Percentiles rank a stretch among this genome's conserved stretches.
Conservation (phyloP, 2,113 vertebrate species). For the Pyxicephalus adspersus region DNA sequence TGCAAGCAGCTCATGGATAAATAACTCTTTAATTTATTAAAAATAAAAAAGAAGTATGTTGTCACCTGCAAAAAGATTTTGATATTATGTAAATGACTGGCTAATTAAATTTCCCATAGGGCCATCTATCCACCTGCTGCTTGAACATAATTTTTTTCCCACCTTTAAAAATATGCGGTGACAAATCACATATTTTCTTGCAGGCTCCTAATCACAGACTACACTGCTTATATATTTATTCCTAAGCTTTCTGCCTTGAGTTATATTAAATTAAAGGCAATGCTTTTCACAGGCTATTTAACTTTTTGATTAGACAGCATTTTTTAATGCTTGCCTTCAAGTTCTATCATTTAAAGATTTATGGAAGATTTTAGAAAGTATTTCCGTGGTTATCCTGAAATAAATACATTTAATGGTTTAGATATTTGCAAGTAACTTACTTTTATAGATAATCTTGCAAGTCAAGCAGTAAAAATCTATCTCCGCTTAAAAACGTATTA, state of each 20-base stretch:
- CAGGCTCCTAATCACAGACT: slow-evolving; percentile 21
- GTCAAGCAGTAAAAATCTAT: no score
- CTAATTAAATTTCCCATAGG: slow-evolving; percentile 22
- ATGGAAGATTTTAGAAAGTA: neutral
- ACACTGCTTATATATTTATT: slow-evolving; percentile 17
- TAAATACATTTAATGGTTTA: neutral
- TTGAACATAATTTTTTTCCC: slow-evolving; percentile 4
- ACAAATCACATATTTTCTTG: slow-evolving; percentile 40
- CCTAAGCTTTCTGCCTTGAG: slow-evolving; percentile 11
- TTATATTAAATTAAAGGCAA: slow-evolving; percentile 39
- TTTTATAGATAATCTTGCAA: neutral
- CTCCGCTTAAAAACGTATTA: no score
- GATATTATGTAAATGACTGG: slow-evolving; percentile 2
- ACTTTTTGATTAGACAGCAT: slow-evolving; percentile 43
- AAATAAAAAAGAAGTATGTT: neutral
- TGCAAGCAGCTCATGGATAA: no score
- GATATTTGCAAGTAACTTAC: neutral
- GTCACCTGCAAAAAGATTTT: slow-evolving; percentile 23
- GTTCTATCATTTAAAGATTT: slow-evolving; percentile 21
- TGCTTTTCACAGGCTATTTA: slow-evolving; percentile 43
- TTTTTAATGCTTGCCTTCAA: slow-evolving; percentile 34
- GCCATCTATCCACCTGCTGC: neutral
- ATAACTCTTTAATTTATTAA: no score
- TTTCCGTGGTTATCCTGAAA: neutral
- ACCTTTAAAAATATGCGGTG: slow-evolving; percentile 37